Percentiles rank a stretch among this genome's conserved stretches.
phyloP scores from a whole-genome alignment of 53 echinoderm and acorn worm genomes.

The Echinarachnius parma region DNA sequence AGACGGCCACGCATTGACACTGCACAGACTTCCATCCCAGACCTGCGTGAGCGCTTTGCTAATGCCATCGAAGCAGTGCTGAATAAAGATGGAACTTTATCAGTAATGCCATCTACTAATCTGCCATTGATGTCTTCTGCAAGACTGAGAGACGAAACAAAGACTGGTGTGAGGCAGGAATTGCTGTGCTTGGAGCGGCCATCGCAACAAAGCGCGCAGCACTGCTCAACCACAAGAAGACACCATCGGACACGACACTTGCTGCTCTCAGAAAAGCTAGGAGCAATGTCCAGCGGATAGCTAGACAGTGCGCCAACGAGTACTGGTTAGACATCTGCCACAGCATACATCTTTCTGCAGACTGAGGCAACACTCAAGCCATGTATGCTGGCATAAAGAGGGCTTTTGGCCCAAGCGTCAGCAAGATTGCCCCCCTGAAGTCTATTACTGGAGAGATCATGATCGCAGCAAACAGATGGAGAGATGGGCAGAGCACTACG shows the following conservation, averaged over 20 bases:
- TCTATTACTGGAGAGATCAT: slow-evolving; percentile 33
- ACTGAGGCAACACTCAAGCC: slow-evolving; percentile 26
- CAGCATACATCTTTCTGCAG: too few relatives aligned
- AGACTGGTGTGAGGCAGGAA: too few relatives aligned
- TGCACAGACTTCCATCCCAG: not conserved
- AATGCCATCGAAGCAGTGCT: slow-evolving; percentile 6
- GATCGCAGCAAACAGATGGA: slow-evolving; percentile 47
- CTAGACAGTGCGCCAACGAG: slow-evolving; percentile 29
- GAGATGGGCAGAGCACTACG: slow-evolving; percentile 62
- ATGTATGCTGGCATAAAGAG: slow-evolving; percentile 54
- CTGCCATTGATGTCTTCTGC: not conserved
- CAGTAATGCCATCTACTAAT: not conserved
- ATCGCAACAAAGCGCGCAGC: slow-evolving; percentile 50
- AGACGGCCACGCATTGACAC: slow-evolving; percentile 15
- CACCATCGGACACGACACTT: slow-evolving; percentile 18
- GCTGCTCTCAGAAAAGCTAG: slow-evolving; percentile 23
- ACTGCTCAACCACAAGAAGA: slow-evolving; percentile 32
- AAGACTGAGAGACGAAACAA: too few relatives aligned
- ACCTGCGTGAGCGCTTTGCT: not conserved
- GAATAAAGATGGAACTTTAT: not conserved
- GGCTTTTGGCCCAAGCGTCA: slow-evolving; percentile 37
- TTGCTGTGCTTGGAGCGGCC: slow-evolving; percentile 32
- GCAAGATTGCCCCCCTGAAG: too few relatives aligned
- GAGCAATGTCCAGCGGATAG: not conserved
- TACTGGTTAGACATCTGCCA: slow-evolving; percentile 32